Evolutionary conservation across 1,140 invertebrate genomes (phyloP).

Genomic region (Bombus huntii): DNA sequence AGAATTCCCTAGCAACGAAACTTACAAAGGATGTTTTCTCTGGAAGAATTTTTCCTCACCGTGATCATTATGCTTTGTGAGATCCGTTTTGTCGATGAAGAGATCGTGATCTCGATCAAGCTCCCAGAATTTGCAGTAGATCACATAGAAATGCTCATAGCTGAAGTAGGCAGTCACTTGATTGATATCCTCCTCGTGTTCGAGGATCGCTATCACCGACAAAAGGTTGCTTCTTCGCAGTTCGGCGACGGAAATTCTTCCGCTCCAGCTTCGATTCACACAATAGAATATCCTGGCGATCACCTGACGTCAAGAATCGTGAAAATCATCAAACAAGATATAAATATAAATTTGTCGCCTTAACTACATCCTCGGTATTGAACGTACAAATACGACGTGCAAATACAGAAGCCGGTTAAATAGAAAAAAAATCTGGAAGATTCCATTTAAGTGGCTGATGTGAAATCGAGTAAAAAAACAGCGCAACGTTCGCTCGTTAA

Average conservation of each 20-base stretch:
- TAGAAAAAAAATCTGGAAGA: neutral
- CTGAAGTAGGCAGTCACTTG: constrained; percentile 98
- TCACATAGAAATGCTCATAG: constrained; percentile 99
- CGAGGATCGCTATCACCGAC: constrained; percentile 88
- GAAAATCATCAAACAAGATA: neutral
- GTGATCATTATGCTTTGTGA: constrained; percentile 97
- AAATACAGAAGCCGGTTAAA: neutral
- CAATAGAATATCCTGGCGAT: constrained; percentile 99
- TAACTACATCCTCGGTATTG: neutral
- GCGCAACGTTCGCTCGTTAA: neutral
- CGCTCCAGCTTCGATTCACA: constrained; percentile 99
- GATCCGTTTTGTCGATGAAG: constrained; percentile 96
- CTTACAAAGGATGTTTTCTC: neutral
- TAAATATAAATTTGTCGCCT: neutral
- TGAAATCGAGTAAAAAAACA: neutral
- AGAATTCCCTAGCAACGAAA: neutral
- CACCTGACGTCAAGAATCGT: constrained; percentile 84
- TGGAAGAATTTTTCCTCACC: constrained; percentile 83
- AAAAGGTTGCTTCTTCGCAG: constrained; percentile 95
- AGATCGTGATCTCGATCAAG: constrained; percentile 99
- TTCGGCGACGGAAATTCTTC: constrained; percentile 94
- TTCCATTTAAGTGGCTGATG: neutral
- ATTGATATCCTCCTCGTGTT: constrained; percentile 98
- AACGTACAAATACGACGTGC: neutral
- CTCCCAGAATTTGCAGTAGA: constrained; percentile 99